Percentiles rank a stretch among this genome's conserved stretches.
Conservation (phyloP, 2,888 invertebrate species). For the Galerucella calmariensis region DNA sequence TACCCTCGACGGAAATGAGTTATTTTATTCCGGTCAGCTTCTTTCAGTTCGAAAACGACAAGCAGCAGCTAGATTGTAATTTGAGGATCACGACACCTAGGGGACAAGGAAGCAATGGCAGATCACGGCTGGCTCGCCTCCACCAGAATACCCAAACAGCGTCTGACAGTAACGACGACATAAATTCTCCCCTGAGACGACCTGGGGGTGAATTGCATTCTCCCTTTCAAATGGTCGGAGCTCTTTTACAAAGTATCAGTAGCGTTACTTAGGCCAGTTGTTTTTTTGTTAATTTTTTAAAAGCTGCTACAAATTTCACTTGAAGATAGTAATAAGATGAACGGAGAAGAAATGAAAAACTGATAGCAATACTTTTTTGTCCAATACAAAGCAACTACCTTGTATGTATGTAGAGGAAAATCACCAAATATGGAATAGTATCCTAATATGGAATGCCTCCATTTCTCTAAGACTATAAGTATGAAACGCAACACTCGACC, state of each 20-base stretch:
- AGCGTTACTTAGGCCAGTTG: conserved; percentile 13
- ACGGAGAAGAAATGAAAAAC: too few relatives aligned
- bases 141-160: conserved; percentile 61
- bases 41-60: conserved; percentile 55
- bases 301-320: too few relatives aligned
- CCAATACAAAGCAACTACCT: too few relatives aligned
- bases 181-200: conserved; percentile 63
- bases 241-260: conserved; percentile 22
- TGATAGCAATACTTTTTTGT: too few relatives aligned
- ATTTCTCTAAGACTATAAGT: too few relatives aligned
- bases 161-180: conserved; percentile 65
- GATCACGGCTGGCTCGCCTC: conserved; percentile 41
- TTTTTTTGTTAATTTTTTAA: too few relatives aligned
- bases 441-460: too few relatives aligned
- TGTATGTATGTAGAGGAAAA: too few relatives aligned
- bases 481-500: too few relatives aligned
- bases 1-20: conserved; percentile 37
- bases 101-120: conserved; percentile 55
- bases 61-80: conserved; percentile 63
- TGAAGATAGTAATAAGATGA: too few relatives aligned
- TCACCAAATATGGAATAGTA: too few relatives aligned
- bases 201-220: conserved; percentile 51
- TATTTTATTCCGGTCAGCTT: conserved; percentile 62
- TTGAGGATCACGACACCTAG: conserved; percentile 65
- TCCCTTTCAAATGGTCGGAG: conserved; percentile 41